Percentiles rank a stretch among this genome's conserved stretches.
Evolutionary conservation across 2,797 vertebrate genomes (phyloP).

Genomic region (Lutra lutra): DNA sequence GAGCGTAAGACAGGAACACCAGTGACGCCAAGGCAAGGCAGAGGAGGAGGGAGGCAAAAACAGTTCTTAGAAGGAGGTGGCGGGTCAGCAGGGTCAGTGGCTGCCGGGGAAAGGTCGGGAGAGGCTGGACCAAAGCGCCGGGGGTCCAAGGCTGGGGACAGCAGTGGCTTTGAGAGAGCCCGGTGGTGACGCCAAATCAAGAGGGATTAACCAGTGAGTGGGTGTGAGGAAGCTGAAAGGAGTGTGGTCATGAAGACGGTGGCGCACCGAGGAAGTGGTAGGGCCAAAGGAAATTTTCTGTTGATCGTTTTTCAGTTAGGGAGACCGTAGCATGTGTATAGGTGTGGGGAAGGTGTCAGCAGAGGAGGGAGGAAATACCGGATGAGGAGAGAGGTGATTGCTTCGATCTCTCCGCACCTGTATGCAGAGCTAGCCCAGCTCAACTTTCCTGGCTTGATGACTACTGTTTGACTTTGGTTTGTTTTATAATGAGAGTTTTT

Average conservation of each 20-base stretch:
- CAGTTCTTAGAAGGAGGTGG: not conserved
- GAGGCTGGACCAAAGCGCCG: not conserved
- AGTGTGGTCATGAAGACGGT: not conserved
- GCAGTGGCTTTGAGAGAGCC: not conserved
- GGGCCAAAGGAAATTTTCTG: not conserved
- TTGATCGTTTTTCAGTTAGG: not conserved
- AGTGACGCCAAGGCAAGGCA: not conserved
- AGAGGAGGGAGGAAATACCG: not conserved
- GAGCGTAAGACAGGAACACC: not conserved
- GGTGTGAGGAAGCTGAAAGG: not conserved
- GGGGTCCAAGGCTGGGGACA: no score
- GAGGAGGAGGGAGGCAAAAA: not conserved
- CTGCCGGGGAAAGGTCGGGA: not conserved
- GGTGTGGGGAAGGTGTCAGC: accelerated
- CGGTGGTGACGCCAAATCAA: not conserved
- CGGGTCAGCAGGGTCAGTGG: accelerated
- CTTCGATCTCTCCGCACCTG: accelerated
- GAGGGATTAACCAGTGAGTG: not conserved
- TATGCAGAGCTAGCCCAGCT: no score
- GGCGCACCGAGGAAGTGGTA: conserved; percentile 23
- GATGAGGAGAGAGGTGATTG: accelerated
- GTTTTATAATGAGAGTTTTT: not conserved
- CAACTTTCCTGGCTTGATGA: no score
- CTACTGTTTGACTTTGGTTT: not conserved
- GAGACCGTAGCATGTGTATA: not conserved